These are phyloP conservation scores for Malacoraja senta DNA, from an alignment of 2,797 vertebrate genomes.

Conservation along the genomic window DNA sequence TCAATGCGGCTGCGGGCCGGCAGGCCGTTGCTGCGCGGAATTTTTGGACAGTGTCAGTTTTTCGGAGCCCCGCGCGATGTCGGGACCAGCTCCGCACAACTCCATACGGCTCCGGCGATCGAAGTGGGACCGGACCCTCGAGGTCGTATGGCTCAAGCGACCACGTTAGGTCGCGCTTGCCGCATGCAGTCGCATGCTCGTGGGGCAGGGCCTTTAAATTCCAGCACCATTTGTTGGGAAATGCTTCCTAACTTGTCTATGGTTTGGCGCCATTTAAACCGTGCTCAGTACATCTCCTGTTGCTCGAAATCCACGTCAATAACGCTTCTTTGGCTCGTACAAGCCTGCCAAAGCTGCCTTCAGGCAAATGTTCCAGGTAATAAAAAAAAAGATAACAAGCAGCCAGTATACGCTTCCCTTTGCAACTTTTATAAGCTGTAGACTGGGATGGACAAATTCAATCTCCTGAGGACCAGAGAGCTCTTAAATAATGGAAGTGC, in stretches of 20 bases:
- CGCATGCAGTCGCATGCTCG: no score
- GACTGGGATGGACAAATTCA: not conserved
- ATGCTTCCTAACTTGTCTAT: no score
- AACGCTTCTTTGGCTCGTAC: not conserved
- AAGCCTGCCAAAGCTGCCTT: not conserved
- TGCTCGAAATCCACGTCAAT: not conserved
- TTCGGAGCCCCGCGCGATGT: no score
- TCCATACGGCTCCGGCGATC: no score
- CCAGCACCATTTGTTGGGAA: not conserved
- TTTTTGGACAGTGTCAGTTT: no score
- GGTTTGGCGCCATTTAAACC: not conserved
- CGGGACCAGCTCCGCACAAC: no score
- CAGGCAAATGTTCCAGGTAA: not conserved
- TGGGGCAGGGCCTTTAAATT: no score
- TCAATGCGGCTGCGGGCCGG: no score
- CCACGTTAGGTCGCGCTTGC: no score
- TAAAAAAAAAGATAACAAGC: not conserved
- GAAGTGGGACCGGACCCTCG: no score
- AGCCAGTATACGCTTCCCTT: not conserved
- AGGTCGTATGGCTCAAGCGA: no score
- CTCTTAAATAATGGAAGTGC: conserved; percentile 33
- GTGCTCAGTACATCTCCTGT: not conserved
- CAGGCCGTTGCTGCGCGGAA: no score
- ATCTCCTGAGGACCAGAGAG: conserved; percentile 5
- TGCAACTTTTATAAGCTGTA: conserved; percentile 18